Conservation (phyloP, 2,797 vertebrate species). For the Hypotaenidia philippensis region DNA sequence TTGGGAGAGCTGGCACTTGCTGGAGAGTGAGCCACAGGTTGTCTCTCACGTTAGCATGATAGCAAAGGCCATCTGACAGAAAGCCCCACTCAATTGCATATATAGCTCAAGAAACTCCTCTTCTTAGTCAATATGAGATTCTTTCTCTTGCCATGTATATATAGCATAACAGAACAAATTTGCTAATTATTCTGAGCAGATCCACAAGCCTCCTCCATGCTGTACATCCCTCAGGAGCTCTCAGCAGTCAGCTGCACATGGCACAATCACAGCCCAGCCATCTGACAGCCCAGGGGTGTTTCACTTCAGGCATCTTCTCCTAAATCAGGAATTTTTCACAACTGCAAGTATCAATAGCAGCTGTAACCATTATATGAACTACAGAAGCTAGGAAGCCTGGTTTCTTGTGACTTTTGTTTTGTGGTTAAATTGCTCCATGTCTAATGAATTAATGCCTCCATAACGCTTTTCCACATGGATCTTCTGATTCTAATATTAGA, state of each 20-base stretch:
- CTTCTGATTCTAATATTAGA: conserved; percentile 20
- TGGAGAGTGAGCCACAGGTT: background rate
- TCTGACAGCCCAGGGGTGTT: background rate
- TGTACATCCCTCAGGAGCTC: background rate
- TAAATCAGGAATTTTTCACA: background rate
- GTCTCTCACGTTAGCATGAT: background rate
- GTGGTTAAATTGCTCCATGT: background rate
- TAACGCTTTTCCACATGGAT: background rate
- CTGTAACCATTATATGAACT: background rate
- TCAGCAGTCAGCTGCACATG: background rate
- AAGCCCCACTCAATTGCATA: background rate
- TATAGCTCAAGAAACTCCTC: background rate
- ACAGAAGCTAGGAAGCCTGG: background rate
- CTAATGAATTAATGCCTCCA: background rate
- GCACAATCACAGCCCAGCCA: background rate
- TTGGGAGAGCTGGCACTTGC: rapidly evolving
- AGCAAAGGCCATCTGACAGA: background rate
- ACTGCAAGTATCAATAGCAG: background rate
- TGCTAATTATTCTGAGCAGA: background rate
- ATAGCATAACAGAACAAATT: background rate
- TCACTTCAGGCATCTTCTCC: background rate
- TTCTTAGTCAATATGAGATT: background rate
- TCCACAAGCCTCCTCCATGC: background rate
- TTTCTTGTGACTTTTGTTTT: conserved; percentile 10
- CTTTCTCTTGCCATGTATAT: background rate